Conservation (phyloP, 2,888 invertebrate genomes). For the Rambutsinella grinnellia region DNA sequence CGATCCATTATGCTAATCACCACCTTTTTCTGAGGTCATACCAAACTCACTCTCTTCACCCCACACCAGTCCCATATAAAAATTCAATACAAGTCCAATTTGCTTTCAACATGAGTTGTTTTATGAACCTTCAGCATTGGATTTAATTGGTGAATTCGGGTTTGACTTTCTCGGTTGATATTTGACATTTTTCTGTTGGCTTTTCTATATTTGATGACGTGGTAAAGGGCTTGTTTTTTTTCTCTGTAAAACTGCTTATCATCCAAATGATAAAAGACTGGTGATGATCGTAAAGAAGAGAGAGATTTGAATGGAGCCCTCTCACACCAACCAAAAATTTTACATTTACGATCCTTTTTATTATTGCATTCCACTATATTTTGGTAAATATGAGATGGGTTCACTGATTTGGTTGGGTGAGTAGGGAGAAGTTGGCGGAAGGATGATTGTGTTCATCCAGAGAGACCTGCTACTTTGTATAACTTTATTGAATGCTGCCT, state of each 20-base stretch:
- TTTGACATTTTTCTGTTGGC: background rate
- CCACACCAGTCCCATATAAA: constrained; percentile 17
- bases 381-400: constrained; percentile 49
- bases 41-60: constrained; percentile 1
- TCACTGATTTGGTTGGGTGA: constrained; percentile 49
- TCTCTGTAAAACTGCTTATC: background rate
- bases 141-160: background rate
- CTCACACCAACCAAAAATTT: constrained; percentile 43
- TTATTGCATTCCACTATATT: constrained; percentile 51
- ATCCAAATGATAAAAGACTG: constrained; percentile 6
- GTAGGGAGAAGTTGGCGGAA: constrained; percentile 46
- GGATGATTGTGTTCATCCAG: constrained; percentile 21
- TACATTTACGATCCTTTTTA: constrained; percentile 52
- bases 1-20: constrained; percentile 67
- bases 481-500: constrained; percentile 22
- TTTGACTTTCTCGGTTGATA: background rate
- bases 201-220: constrained; percentile 18
- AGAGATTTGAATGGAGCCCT: constrained; percentile 7
- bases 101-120: no score
- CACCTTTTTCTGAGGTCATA: constrained; percentile 55
- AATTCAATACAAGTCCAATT: constrained; percentile 21
- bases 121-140: background rate
- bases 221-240: constrained; percentile 13
- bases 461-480: constrained; percentile 5
- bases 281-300: constrained; percentile 24